These are phyloP conservation scores for Dryomyza anilis DNA, from an alignment of 2,888 invertebrate genomes.

Conservation along the genomic window DNA sequence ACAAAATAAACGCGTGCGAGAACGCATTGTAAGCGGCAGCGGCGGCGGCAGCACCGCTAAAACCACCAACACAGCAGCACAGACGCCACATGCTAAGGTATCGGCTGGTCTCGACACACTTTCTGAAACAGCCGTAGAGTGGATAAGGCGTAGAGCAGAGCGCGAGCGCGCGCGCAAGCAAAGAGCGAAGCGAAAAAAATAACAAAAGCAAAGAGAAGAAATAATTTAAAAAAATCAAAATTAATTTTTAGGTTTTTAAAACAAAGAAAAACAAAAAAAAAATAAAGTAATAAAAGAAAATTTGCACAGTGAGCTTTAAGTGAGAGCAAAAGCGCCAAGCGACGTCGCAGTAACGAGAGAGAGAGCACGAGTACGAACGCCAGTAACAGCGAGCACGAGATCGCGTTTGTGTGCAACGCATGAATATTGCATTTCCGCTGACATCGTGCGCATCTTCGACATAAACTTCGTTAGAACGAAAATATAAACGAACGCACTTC, in stretches of 20 bases:
- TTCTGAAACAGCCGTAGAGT: conserved; percentile 92
- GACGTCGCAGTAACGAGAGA: neutral
- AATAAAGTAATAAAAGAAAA: conserved; percentile 24
- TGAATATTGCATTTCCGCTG: conserved; percentile 3
- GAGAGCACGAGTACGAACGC: neutral
- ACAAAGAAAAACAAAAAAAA: no score
- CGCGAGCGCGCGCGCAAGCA: conserved; percentile 36
- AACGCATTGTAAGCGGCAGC: conserved; percentile 24
- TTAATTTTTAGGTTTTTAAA: neutral
- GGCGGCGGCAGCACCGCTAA: conserved; percentile 40
- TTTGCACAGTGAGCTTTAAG: conserved; percentile 11
- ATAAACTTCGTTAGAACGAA: neutral
- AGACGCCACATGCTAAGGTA: conserved; percentile 79
- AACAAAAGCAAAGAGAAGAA: neutral
- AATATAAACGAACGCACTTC: neutral
- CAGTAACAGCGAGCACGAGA: neutral
- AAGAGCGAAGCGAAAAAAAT: conserved; percentile 11
- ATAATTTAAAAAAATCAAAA: conserved; percentile 7
- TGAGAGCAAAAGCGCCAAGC: conserved; percentile 14
- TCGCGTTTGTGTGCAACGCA: neutral
- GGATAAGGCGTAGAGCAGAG: no score
- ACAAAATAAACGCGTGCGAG: neutral
- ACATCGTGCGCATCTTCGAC: no score
- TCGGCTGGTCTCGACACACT: conserved; percentile 90
- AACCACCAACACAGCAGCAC: conserved; percentile 27